Base-by-base conservation (phyloP, 2,113 vertebrate genomes). In the Clarias magur region DNA sequence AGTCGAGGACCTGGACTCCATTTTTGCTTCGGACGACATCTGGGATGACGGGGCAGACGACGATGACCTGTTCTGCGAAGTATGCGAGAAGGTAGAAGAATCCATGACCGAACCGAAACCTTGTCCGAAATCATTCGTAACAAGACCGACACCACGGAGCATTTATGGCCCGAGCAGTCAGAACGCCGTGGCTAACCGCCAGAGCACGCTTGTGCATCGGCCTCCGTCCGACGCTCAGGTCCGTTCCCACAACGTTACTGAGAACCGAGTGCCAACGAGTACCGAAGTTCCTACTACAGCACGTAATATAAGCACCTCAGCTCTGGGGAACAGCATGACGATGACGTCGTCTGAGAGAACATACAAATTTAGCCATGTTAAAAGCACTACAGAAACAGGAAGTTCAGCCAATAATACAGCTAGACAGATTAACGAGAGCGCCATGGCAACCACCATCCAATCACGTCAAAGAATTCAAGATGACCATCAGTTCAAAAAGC, bases 71-170 rank as follows among this genome's bases (percentile, higher is more conserved):
- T 89, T 99, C n/a, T 97, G 96, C 90, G 95, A 97, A 80, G 92
- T 95, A 3, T 99, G 97, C 88, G 96, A 98, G 34, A 95, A 97
- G 76, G 68, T 98, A 89, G 97, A 99, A 92, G 96, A 93, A 90
- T 91, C 93, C 80, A 60, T 95, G 90, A 59, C 92, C 91, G 88
- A 95, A 91, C 89, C 94, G 93, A 56, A 80, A 23, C 19, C 67
- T 16, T 13, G 11, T 34, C 65, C 11, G 5, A 85, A 85, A 89
- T 1, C 85, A 27, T 63, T 13, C 3, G 0, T 11, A 0, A 38
- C 54, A 23, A 70, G 60, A 5, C 1, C 72, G 15, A 0, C 53
- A 42, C 1, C 15, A 34, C 86, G 48, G 56, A 82, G 9, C 1
- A 60, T 30, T 57, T 25, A 5, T 2, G 1, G 5, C 0, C 54